These are phyloP conservation scores for Meghimatium bilineatum DNA, from an alignment of 2,888 invertebrate species.

Conservation along the genomic window DNA sequence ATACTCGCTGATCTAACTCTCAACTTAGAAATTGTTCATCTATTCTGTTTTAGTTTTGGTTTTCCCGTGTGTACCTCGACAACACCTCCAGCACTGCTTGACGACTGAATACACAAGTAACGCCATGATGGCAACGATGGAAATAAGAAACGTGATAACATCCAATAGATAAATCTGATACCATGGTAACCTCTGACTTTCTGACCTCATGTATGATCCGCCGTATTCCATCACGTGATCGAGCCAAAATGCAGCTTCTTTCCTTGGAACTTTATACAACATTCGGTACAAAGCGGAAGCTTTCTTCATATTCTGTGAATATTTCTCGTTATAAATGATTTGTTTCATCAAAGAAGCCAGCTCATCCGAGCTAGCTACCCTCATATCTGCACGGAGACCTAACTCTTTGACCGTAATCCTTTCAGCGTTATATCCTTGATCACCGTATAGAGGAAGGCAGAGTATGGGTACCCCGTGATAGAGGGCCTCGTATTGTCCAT, in stretches of 20 bases:
- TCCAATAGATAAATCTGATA: constrained; percentile 61
- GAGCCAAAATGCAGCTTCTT: constrained; percentile 62
- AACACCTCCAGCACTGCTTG: neutral
- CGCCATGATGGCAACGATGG: neutral
- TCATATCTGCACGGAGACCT: constrained; percentile 22
- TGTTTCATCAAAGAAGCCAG: neutral
- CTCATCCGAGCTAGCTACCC: neutral
- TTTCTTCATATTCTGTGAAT: constrained; percentile 41
- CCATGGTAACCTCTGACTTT: constrained; percentile 56
- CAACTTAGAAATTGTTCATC: too few relatives aligned
- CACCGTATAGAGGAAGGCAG: constrained; percentile 58
- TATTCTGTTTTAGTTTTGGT: neutral
- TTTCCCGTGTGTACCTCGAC: neutral
- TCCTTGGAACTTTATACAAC: constrained; percentile 51
- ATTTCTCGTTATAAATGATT: constrained; percentile 9
- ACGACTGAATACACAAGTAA: neutral
- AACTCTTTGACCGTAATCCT: constrained; percentile 41
- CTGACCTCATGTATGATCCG: constrained; percentile 58
- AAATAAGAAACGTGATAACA: constrained; percentile 48
- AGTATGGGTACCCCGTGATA: constrained; percentile 66
- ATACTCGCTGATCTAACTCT: too few relatives aligned
- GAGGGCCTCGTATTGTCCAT: constrained; percentile 62
- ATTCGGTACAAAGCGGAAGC: constrained; percentile 43
- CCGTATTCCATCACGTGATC: constrained; percentile 65
- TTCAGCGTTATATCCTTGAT: constrained; percentile 52